These are phyloP conservation scores for Meiosimyza decipiens DNA, from an alignment of 2,888 invertebrate genomes.

Conservation along the genomic window DNA sequence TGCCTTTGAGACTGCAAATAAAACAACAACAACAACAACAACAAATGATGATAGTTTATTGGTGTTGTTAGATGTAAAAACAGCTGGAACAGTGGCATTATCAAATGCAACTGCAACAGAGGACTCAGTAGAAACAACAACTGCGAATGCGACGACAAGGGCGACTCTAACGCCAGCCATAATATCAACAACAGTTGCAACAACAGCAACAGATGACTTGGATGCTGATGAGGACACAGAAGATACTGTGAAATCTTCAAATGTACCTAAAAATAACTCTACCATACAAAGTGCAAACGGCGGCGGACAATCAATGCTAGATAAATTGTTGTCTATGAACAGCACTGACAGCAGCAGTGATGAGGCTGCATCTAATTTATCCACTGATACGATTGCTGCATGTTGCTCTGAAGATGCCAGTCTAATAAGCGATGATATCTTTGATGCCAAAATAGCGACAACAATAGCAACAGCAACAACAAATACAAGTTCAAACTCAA, in stretches of 20 bases:
- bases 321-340: conserved; percentile 63
- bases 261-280: conserved; percentile 41
- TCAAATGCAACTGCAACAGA: neutral
- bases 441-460: conserved; percentile 46
- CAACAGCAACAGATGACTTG: conserved; percentile 35
- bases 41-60: neutral
- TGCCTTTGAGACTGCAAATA: conserved; percentile 31
- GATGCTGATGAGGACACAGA: conserved; percentile 58
- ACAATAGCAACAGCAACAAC: conserved; percentile 32
- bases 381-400: conserved; percentile 61
- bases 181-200: conserved; percentile 40
- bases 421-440: conserved; percentile 61
- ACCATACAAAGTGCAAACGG: conserved; percentile 42
- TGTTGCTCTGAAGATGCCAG: conserved; percentile 62
- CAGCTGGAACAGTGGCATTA: neutral
- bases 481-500: conserved; percentile 35
- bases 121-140: neutral
- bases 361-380: conserved; percentile 59
- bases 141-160: neutral
- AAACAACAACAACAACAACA: neutral
- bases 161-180: conserved; percentile 23
- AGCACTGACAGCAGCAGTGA: conserved; percentile 61
- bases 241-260: conserved; percentile 56
- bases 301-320: conserved; percentile 60
- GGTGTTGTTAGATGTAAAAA: neutral